phyloP scores from a whole-genome alignment of 2,888 invertebrate genomes.

The Diogma glabrata region DNA sequence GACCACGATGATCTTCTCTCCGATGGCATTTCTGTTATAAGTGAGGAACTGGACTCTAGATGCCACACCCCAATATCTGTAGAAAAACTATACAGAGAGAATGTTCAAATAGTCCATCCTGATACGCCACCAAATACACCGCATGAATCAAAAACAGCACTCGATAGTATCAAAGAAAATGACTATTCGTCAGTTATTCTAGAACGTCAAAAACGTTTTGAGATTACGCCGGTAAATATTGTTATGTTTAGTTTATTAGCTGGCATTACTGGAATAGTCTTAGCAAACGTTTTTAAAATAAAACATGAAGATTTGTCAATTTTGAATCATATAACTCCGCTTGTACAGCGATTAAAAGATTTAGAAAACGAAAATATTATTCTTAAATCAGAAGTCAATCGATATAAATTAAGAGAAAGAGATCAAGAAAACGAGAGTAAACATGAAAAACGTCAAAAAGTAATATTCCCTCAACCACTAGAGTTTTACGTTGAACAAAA shows the following conservation, averaged over 20 bases:
- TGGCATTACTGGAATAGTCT: background rate
- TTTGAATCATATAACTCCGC: background rate
- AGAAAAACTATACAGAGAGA: too few relatives aligned
- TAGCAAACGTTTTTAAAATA: background rate
- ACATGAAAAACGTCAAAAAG: too few relatives aligned
- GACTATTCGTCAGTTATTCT: background rate
- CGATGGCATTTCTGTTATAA: constrained; percentile 4
- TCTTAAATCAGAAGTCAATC: background rate
- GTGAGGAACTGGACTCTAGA: too few relatives aligned
- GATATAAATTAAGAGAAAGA: background rate
- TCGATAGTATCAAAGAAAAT: background rate
- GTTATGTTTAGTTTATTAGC: constrained; percentile 3
- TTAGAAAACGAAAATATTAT: background rate
- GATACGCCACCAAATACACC: background rate
- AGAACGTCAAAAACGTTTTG: background rate
- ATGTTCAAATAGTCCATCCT: background rate
- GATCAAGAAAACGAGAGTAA: too few relatives aligned
- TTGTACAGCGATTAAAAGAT: background rate
- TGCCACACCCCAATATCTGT: background rate
- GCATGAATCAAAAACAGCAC: background rate
- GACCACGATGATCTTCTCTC: background rate
- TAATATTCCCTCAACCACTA: background rate
- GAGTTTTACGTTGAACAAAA: constrained; percentile 2
- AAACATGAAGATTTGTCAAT: background rate
- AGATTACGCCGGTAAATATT: background rate